Evolutionary conservation across 2,888 invertebrate genomes (phyloP), one percentile per base, ranked within the genome.

Genomic region (Drosophila robusta): DNA sequence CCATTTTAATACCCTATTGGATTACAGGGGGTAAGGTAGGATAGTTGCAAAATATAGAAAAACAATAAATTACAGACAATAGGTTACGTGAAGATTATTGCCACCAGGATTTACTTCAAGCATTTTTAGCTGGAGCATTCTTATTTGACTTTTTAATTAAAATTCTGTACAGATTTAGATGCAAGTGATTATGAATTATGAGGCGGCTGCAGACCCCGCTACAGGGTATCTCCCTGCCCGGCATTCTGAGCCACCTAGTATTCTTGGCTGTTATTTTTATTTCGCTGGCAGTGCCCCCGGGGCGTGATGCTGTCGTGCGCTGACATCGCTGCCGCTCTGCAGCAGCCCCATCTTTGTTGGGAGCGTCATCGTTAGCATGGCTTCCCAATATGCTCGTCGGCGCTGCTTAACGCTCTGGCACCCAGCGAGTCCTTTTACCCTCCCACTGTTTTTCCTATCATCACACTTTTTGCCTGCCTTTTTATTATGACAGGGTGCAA

Each of bases 241-340:
- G 7, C 22, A 36, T 41, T 26, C 18, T 5, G 1, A 3, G 4
- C 11, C 8, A 29, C 3, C 12, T 4, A 39, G 1, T n/a, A 8
- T 5, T 9, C 36, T 24, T 29, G 11, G 12, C 47, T 63, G 49
- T 58, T 58, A 41, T 46, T 55, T 46, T 42, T 61, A 68, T 39
- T 55, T 49, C 44, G 56, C 42, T 61, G 81, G 49, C 55, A 54
- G 66, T 73, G 65, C 62, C 58, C 79, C 71, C 32, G 60, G 74
- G 84, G 87, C 81, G 61, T 77, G 71, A 83, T 74, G 87, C 74
- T 86, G 81, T 83, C 81, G 80, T 64, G 66, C 63, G 80, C 70
- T 83, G 84, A 81, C 81, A 83, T 73, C 60, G 57, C 38, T 49
- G 44, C 54, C 45, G 49, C 44, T 38, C 41, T 29, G 44, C 55